Base-by-base conservation (phyloP, 2,797 vertebrate species). In the Phrynocephalus forsythii region DNA sequence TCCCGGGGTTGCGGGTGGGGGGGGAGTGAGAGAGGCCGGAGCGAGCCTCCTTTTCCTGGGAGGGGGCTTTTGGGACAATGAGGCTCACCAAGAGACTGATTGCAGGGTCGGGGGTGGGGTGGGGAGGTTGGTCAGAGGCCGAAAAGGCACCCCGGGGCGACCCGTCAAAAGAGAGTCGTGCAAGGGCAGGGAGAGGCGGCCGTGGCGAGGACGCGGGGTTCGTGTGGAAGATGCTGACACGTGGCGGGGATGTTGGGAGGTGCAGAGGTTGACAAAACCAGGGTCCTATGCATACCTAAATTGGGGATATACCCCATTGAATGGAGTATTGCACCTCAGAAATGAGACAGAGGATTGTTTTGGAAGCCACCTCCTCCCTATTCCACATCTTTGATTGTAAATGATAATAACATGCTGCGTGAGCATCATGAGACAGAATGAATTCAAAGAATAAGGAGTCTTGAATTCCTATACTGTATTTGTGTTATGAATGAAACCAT, bases 221-320 rank as follows among this genome's bases (percentile, higher is more conserved):
- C 15, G 81, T 26, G 13, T 52, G 68, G 48, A 24, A 56, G 76
- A 63, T 3, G 30, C 13, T 81, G 87, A 88, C 87, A 88, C 87
- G 87, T 88, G 87, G 87, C 87, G 30, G 20, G 3, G 16, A 5
- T 56, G 63, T 22, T 52, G n/a, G 60, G 38, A n/a, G 68, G 44
- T 44, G 3, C 60, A 26, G 56, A 30, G 44, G 20, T n/a, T 67
- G 50, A 50, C 60, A 38, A 87, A 68, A 16, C 56, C 75, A 16
- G 13, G 3, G 15, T n/a, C 13, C 28, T 79, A 7, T 20, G 24
- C 26, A 33, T 15, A 76, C 33, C 48, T 84, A 68, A 6, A 48
- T 63, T 48, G 38, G 5, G 52, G 50, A 2, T 26, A 15, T 30
- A 33, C 6, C 24, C 24, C 28, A 63, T 13, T 77, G 72, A n/a